Evolutionary conservation across 2,113 vertebrate genomes (phyloP).

Genomic region (Rhombomys opimus): DNA sequence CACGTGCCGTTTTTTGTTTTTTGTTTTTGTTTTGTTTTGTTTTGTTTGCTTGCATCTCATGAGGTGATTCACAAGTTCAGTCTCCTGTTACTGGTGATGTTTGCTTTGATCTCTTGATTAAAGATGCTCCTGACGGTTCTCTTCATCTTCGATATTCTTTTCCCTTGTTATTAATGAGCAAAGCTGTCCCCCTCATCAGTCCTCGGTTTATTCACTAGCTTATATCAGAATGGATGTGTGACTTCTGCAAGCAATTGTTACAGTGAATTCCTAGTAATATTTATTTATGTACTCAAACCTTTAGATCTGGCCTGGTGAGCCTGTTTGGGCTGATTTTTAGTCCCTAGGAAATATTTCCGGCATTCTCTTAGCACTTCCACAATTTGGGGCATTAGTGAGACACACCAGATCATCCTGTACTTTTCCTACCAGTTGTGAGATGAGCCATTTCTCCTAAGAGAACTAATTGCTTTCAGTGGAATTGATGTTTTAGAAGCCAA

Average conservation of each 20-base stretch:
- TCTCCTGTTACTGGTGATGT: background rate
- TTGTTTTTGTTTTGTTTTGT: no score
- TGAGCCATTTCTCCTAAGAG: constrained; percentile 32
- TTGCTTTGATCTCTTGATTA: constrained; percentile 61
- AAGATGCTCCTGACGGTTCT: constrained; percentile 38
- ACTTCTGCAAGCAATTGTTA: constrained; percentile 29
- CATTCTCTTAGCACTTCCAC: constrained; percentile 24
- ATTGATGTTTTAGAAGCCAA: constrained; percentile 10
- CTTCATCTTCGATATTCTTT: constrained; percentile 40
- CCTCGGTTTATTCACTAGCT: constrained; percentile 31
- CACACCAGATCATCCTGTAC: background rate
- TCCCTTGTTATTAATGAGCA: constrained; percentile 49
- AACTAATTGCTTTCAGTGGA: background rate
- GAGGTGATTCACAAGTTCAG: background rate
- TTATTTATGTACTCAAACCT: constrained; percentile 13
- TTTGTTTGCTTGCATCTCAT: background rate
- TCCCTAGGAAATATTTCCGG: background rate
- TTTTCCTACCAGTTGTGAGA: background rate
- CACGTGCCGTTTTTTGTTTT: background rate
- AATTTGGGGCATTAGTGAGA: constrained; percentile 15
- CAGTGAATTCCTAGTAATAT: background rate
- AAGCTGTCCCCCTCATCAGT: constrained; percentile 45
- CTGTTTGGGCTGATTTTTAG: background rate
- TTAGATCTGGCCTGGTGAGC: background rate
- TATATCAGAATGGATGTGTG: background rate